phyloP scores from a whole-genome alignment of 2,113 vertebrate genomes.

The Patagioenas fasciata region DNA sequence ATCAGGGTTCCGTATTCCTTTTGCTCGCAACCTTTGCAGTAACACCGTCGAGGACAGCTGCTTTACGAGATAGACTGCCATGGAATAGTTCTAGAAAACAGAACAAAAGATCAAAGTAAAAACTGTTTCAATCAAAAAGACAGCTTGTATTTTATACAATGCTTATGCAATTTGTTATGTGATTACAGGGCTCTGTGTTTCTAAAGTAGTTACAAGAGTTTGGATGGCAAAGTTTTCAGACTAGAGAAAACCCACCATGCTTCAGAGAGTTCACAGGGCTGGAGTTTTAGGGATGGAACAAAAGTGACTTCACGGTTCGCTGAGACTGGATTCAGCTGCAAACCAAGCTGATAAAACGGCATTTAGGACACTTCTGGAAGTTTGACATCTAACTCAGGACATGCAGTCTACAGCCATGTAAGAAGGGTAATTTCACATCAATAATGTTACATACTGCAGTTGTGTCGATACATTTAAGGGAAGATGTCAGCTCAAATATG shows the following conservation, averaged over 20 bases:
- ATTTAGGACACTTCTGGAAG: neutral
- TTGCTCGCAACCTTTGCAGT: constrained; percentile 93
- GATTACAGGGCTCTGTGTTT: neutral
- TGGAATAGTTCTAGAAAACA: constrained; percentile 90
- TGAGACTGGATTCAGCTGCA: neutral
- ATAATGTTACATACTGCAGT: too few relatives aligned
- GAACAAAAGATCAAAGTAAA: neutral
- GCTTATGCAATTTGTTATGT: neutral
- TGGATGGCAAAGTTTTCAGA: neutral
- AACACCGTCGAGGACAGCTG: constrained; percentile 95
- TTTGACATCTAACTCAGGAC: neutral
- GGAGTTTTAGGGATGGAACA: neutral
- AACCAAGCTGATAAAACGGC: neutral
- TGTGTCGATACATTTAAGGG: neutral
- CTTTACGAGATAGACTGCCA: constrained; percentile 98
- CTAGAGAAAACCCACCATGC: neutral
- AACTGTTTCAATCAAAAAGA: constrained; percentile 8
- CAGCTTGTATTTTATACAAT: neutral
- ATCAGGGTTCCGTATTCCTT: constrained; percentile 98
- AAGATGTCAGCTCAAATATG: neutral
- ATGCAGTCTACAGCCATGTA: neutral
- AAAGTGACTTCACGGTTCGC: neutral
- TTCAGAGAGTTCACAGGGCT: neutral
- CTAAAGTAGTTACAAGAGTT: neutral
- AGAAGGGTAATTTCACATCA: neutral